Evolutionary conservation across 2,113 vertebrate genomes (phyloP), one percentile per base, ranked within the genome.

Genomic region (Empidonax alnorum): DNA sequence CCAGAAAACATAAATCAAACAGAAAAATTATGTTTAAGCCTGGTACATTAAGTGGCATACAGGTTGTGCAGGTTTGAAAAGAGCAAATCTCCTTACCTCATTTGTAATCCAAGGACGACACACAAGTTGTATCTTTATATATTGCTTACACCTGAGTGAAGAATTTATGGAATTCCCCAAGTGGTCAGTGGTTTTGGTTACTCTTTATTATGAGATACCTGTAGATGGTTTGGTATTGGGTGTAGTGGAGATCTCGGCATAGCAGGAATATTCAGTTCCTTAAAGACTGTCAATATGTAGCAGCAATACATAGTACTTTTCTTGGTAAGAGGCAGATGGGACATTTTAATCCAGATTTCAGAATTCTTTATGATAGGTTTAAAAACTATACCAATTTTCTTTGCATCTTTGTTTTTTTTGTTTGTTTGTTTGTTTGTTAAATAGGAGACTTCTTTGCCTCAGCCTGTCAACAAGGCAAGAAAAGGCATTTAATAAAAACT

Each of bases 181-280:
- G 41, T 0, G 1, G 24, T 5, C 16, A 62, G 7, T 3, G 9
- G 2, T 14, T 83, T 87, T 1, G 16, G 5, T 6, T 1, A 50
- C 31, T 47, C 41, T 33, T 42, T 31, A n/a, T 37, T 22, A 7
- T 28, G 76, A 72, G 30, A 44, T 8, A 15, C 31, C 20, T 55
- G 10, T 33, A 35, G 23, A 24, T 19, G 30, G 19, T 55, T 61
- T 42, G 79, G 28, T 27, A 20, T 6, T n/a, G 59, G 35, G 16
- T n/a, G 21, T 9, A 78, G 22, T 24, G 39, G 83, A 37, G 31
- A 33, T 16, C 7, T 61, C 47, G 31, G 19, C 28, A 61, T 46
- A 28, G 41, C 9, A 50, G 35, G 21, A 41, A 24, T 7, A 58
- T 15, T 49, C 27, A 39, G 31, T 30, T 58, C 53, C 35, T 47